A percentile compares a stretch with the other conserved stretches of the same genome.
These are phyloP conservation scores for Oophaga sylvatica DNA, from an alignment of 2,797 vertebrate genomes.

Conservation along the genomic window DNA sequence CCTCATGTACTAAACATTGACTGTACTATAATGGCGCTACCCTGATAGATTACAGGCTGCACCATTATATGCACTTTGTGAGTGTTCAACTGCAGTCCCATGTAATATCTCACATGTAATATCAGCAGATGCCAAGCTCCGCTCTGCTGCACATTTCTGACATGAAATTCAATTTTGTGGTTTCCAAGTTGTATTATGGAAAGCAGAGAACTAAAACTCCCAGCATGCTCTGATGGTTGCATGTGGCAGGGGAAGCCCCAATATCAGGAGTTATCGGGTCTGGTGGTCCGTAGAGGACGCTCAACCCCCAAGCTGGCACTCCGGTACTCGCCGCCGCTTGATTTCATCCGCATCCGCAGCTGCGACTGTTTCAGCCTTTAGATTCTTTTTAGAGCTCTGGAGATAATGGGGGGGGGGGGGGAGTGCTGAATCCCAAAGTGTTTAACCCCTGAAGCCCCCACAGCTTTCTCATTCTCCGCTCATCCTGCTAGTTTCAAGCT, in stretches of 20 bases:
- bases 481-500: neutral
- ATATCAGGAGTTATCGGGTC: neutral
- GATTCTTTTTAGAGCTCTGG: neutral
- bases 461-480: neutral
- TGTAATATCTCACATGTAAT: neutral
- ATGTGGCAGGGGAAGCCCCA: neutral
- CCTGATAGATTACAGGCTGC: neutral
- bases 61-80: neutral
- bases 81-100: neutral
- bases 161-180: neutral
- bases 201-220: neutral
- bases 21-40: neutral
- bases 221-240: neutral
- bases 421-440: neutral
- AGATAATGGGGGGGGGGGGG: slow-evolving; percentile 37
- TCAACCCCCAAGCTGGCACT: neutral
- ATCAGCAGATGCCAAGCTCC: neutral
- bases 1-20: neutral
- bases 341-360: slow-evolving; percentile 15
- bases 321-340: neutral
- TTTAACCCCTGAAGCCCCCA: slow-evolving; percentile 19
- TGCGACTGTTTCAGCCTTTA: slow-evolving; percentile 36
- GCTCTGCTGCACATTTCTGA: neutral
- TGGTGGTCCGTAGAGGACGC: neutral
- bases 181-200: no score